Base-by-base conservation (phyloP, 2,888 invertebrate species). In the Tetrapedia diversipes region DNA sequence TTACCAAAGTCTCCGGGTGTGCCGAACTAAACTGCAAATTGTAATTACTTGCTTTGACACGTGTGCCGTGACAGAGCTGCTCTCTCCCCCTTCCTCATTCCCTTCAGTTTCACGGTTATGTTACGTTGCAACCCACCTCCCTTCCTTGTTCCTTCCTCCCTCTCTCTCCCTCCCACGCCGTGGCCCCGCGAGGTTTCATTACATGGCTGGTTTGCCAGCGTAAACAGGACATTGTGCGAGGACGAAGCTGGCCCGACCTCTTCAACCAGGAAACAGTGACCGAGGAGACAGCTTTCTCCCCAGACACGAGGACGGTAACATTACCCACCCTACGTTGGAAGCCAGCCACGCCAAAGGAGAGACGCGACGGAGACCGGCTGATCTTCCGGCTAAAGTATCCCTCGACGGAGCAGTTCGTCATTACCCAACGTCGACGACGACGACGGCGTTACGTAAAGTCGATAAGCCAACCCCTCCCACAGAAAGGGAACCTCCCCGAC, bases 121-220 rank as follows among this genome's bases (percentile, higher is more conserved):
- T 83, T 70, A 80, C 67, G 74, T 83, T 76, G 83, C 81, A 63
- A 24, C 47, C 32, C n/a, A n/a, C n/a, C n/a, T n/a, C n/a, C n/a
- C n/a, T n/a, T n/a, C n/a, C n/a, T n/a, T n/a, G n/a, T n/a, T 16
- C 4, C 6, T 49, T 4, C n/a, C 27, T 16, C 14, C 14, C 47
- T 47, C 19, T 45, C 14, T 41, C 64, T 53, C 29, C 8, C 29
- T 43, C 24, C n/a, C 43, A n/a, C 16, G 11, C 43, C 10, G 1
- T 22, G 78, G 85, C 86, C 90, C 88, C 88, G 80, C 77, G 89
- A 87, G 89, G 87, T 89, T 90, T 89, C 90, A 89, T 90, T 90
- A 90, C 89, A 89, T 86, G 90, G 79, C 88, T 89, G 88, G 89
- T 89, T 90, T 90, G 83, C 86, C 87, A 84, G 86, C 80, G 87